phyloP scores from a whole-genome alignment of 2,113 vertebrate species.

The Petrocephalus zakoni region DNA sequence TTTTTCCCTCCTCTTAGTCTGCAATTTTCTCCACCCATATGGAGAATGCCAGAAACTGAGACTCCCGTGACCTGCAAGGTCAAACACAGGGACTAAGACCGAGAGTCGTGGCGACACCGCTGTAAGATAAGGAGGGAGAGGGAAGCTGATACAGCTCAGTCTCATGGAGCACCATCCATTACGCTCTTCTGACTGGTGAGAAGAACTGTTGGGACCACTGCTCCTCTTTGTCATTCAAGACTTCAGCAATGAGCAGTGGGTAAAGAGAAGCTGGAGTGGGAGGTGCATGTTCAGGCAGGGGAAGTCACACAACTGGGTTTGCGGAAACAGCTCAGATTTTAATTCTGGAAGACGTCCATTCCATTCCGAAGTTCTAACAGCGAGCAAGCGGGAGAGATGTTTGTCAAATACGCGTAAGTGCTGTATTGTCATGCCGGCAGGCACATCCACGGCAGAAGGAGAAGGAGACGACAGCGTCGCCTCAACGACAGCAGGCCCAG shows the following conservation, averaged over 20 bases:
- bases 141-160: neutral
- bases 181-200: slow-evolving; percentile 44
- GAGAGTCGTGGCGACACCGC: slow-evolving; percentile 29
- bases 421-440: neutral
- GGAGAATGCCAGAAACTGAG: neutral
- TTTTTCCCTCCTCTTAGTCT: neutral
- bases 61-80: neutral
- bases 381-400: neutral
- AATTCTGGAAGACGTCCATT: neutral
- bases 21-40: neutral
- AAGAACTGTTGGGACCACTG: slow-evolving; percentile 10
- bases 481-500: neutral
- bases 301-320: neutral
- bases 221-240: slow-evolving; percentile 27
- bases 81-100: slow-evolving; percentile 39
- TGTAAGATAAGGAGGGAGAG: slow-evolving; percentile 28
- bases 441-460: neutral
- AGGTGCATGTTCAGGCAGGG: neutral
- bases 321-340: neutral
- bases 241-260: slow-evolving; percentile 23
- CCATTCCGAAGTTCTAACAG: neutral
- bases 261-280: neutral
- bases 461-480: neutral
- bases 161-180: slow-evolving; percentile 38
- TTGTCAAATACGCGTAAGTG: neutral